Percentiles rank a stretch among this genome's conserved stretches.
phyloP scores from a whole-genome alignment of 2,797 vertebrate genomes.

The Pristis pectinata region DNA sequence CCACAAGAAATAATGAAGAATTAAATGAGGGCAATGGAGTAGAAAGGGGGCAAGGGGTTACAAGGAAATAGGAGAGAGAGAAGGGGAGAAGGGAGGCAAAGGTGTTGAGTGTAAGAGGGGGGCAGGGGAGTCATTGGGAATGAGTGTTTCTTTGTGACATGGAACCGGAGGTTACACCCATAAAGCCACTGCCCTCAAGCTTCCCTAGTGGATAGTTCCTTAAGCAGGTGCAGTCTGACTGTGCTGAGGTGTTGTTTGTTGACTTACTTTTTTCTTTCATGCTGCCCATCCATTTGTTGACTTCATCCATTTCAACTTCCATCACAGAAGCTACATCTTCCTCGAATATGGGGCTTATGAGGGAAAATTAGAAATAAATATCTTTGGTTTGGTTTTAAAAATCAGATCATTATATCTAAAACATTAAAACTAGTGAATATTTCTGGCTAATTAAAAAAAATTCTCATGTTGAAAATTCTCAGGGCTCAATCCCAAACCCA shows the following conservation, averaged over 20 bases:
- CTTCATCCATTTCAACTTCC: slow-evolving; percentile 96
- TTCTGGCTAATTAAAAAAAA: neutral
- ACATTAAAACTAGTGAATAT: neutral
- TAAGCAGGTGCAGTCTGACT: too few species aligned
- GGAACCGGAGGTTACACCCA: neutral
- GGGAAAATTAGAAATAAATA: neutral
- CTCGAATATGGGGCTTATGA: slow-evolving; percentile 89
- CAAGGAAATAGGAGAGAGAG: neutral
- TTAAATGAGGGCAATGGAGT: neutral
- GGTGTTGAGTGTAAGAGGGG: too few species aligned
- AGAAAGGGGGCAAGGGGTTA: neutral
- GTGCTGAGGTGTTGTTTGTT: neutral
- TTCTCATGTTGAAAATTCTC: neutral
- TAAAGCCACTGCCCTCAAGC: neutral
- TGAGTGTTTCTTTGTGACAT: neutral
- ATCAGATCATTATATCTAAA: neutral
- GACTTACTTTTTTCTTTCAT: slow-evolving; percentile 68
- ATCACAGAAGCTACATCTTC: slow-evolving; percentile 94
- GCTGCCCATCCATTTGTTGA: slow-evolving; percentile 85
- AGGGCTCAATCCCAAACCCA: neutral
- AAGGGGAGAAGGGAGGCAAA: too few species aligned
- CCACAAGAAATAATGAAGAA: neutral
- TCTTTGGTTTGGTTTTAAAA: neutral
- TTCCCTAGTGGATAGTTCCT: neutral
- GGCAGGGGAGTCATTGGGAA: too few species aligned